Evolutionary conservation across 2,113 vertebrate genomes (phyloP).

Genomic region (Pipa parva): DNA sequence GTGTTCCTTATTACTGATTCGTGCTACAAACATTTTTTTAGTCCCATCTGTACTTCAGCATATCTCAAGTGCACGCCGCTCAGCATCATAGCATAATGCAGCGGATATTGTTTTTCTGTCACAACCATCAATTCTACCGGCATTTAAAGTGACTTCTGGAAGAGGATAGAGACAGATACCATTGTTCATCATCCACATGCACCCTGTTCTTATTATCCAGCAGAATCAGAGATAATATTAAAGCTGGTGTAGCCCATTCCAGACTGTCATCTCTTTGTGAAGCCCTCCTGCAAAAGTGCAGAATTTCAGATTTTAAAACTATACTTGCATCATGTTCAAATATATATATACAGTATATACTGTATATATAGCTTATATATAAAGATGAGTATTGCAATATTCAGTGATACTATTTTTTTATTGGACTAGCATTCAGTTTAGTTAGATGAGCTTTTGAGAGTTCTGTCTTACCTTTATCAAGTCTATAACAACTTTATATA

Average conservation of each 20-base stretch:
- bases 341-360: too few species aligned
- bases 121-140: slow-evolving; percentile 8
- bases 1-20: not conserved
- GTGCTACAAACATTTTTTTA: not conserved
- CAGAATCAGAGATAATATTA: not conserved
- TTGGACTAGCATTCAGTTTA: too few species aligned
- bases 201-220: not conserved
- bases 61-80: not conserved
- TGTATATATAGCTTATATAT: too few species aligned
- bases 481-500: too few species aligned
- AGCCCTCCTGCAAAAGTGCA: not conserved
- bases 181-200: slow-evolving; percentile 1
- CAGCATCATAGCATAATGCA: not conserved
- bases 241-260: not conserved
- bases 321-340: too few species aligned
- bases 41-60: not conserved
- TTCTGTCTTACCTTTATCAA: too few species aligned
- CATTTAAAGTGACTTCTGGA: slow-evolving; percentile 5
- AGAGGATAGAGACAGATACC: not conserved
- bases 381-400: too few species aligned
- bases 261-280: not conserved
- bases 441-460: too few species aligned
- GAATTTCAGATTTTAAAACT: too few species aligned
- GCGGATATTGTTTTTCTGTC: slow-evolving; percentile 8
- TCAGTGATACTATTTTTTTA: too few species aligned